Evolutionary conservation across 2,113 vertebrate genomes (phyloP).

Genomic region (Prionailurus bengalensis): DNA sequence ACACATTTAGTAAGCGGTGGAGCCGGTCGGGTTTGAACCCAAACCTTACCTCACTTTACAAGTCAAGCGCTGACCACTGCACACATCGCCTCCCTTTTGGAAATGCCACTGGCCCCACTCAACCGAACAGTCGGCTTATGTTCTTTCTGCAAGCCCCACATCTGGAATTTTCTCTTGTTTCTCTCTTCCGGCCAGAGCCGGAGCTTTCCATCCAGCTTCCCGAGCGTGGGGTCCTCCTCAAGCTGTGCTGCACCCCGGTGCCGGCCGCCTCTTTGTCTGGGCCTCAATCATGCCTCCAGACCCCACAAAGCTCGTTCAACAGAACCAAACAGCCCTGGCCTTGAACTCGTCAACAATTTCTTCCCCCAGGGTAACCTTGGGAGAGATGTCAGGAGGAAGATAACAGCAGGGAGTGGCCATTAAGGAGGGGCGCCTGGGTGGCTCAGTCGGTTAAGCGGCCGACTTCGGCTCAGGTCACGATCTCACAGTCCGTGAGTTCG

Average conservation of each 20-base stretch:
- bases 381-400: neutral
- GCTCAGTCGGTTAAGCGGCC: too few relatives aligned
- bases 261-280: neutral
- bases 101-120: neutral
- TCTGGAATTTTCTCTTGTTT: neutral
- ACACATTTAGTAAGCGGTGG: neutral
- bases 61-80: neutral
- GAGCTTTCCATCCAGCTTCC: neutral
- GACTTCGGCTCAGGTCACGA: too few relatives aligned
- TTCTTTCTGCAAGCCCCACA: neutral
- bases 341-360: neutral
- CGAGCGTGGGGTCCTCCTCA: neutral
- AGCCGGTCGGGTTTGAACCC: neutral
- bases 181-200: neutral
- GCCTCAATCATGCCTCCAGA: neutral
- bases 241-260: accelerated
- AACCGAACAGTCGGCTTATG: neutral
- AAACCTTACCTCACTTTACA: neutral
- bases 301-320: neutral
- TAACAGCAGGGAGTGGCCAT: neutral
- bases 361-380: neutral
- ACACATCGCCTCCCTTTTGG: too few relatives aligned
- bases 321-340: neutral
- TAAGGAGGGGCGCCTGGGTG: neutral
- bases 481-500: too few relatives aligned